Evolutionary conservation across 2,888 invertebrate genomes (phyloP).

Genomic region (Temnothorax unifasciatus): DNA sequence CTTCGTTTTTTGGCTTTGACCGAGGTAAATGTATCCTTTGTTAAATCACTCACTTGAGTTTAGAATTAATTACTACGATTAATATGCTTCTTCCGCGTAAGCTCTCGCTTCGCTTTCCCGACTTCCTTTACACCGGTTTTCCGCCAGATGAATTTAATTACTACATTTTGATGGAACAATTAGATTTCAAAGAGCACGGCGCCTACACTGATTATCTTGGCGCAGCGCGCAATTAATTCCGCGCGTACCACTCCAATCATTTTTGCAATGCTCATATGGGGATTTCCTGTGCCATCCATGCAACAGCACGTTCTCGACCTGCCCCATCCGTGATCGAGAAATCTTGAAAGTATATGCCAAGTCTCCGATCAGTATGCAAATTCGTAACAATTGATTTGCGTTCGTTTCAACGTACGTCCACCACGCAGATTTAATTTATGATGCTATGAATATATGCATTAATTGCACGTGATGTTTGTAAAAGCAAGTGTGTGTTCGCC

Average conservation of each 20-base stretch:
- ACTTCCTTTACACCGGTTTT: slow-evolving; percentile 13
- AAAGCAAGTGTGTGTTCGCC: neutral
- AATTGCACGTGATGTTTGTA: neutral
- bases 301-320: slow-evolving; percentile 18
- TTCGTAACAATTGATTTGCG: slow-evolving; percentile 18
- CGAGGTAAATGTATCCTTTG: neutral
- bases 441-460: neutral
- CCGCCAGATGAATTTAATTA: slow-evolving; percentile 49
- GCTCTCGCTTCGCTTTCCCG: neutral
- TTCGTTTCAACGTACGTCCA: neutral
- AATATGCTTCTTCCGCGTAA: slow-evolving; percentile 18
- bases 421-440: neutral
- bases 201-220: slow-evolving; percentile 12
- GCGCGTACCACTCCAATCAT: slow-evolving; percentile 3
- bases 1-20: neutral
- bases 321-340: neutral
- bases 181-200: slow-evolving; percentile 40
- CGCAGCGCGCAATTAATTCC: slow-evolving; percentile 21
- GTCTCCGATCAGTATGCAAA: slow-evolving; percentile 4
- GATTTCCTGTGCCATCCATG: neutral
- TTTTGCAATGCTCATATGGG: neutral
- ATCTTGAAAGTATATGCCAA: neutral
- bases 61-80: slow-evolving; percentile 44
- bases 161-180: slow-evolving; percentile 39
- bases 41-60: slow-evolving; percentile 9